Evolutionary conservation across 2,113 vertebrate genomes (phyloP), one percentile per base, ranked within the genome.

Genomic region (Lamprologus tigripictilis): DNA sequence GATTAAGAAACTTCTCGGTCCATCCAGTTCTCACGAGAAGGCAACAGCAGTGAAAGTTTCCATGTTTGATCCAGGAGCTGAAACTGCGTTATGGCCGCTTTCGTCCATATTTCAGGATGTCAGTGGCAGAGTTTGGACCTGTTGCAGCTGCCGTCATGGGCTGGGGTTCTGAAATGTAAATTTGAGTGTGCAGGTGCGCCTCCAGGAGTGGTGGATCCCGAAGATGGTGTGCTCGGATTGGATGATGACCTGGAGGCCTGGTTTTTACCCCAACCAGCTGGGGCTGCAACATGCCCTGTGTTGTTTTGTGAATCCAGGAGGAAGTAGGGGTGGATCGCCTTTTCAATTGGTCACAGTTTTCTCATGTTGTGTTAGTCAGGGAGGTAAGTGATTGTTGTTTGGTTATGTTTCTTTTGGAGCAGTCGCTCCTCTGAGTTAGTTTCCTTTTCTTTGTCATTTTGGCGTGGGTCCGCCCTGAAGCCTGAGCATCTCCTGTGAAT

Each of bases 1-100:
- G 1, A 37, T 12, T 66, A 66, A 37, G 4, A 66, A 66, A 66
- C 4, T 37, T 37, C 19, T 66, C 31, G 6, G 17, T 66, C 61
- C 19, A 21, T 66, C 33, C 61, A 66, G 10, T 37, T 66, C 31
- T 0, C 17, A 66, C 1, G 4, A 37, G 0, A 66, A 66, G 31
- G 61, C 17, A n/a, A 37, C 61, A 37, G 61, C 33, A 21, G 19
- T n/a, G 4, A 66, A 66, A n/a, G 61, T 68, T 37, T 37, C 33
- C 11, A 13, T 21, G 61, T 68, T 37, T 8, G 61, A 21, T 37
- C 61, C 61, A 21, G 33, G 33, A 68, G 61, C 6, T 37, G 33
- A 37, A 37, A 8, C 33, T 66, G 61, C 6, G 0, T 66, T 12
- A 37, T 66, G 31, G 17, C 19, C 3, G 10, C 19, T 66, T 66